A percentile compares a stretch with the other conserved stretches of the same genome.
Evolutionary conservation across 2,888 invertebrate species (phyloP).

Genomic region (Plebejus melissa): DNA sequence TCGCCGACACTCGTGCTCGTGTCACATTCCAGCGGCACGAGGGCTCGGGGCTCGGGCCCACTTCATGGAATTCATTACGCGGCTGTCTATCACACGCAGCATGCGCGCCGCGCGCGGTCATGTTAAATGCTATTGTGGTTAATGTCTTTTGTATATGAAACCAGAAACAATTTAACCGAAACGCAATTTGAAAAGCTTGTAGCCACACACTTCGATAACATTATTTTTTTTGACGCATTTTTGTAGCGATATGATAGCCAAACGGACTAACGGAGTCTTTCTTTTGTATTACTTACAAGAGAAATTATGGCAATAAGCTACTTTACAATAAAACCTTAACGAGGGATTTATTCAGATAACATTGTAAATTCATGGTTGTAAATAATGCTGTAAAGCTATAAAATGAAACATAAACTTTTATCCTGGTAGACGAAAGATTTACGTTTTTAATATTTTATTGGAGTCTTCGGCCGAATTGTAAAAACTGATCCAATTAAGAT

Average conservation of each 20-base stretch:
- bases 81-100: constrained; percentile 27
- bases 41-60: constrained; percentile 40
- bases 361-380: constrained; percentile 15
- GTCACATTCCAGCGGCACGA: constrained; percentile 53
- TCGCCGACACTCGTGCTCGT: constrained; percentile 53
- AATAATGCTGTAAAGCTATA: constrained; percentile 31
- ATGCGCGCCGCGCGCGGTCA: constrained; percentile 6
- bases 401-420: neutral
- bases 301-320: neutral
- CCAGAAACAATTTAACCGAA: neutral
- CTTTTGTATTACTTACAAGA: neutral
- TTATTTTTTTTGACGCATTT: neutral
- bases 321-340: constrained; percentile 9
- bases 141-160: constrained; percentile 5
- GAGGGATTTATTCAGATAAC: constrained; percentile 7
- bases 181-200: neutral
- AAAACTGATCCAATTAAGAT: neutral
- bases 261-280: neutral
- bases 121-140: constrained; percentile 20
- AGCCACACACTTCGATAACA: neutral
- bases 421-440: neutral
- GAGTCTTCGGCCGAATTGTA: neutral
- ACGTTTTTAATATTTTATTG: neutral
- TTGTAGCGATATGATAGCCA: neutral
- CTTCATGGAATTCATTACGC: constrained; percentile 57